Evolutionary conservation across 2,888 invertebrate genomes (phyloP), one percentile per base, ranked within the genome.

Genomic region (Koerneria pararmatus): DNA sequence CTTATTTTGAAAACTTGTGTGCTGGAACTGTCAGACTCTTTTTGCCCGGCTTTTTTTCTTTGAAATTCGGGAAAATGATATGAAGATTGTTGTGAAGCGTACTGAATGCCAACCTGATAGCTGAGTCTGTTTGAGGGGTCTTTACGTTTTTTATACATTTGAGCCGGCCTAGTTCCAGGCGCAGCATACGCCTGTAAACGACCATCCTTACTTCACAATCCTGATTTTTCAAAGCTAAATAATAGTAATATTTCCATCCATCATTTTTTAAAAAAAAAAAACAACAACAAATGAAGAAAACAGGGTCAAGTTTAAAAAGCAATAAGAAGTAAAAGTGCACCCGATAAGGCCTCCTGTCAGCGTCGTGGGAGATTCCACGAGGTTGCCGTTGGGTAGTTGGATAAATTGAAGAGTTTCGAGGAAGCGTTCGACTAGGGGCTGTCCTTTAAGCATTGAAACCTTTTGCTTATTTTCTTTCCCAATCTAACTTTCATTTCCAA

Each of bases 301-400:
- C 11, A 51, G 8, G 8, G 15, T 8, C n/a, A 19, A 11, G 46
- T 41, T 15, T n/a, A 41, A 41, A 11, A 41, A 41, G 46, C 46
- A 41, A 41, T 41, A 15, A 11, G n/a, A 41, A 19, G 11, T n/a
- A 15, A 15, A 15, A 41, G 46, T n/a, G 11, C 46, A 41, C 46
- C n/a, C 70, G 61, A 61, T 22, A 6, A 65, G 65, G 46, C 24
- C 53, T 51, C 58, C 32, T 3, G 37, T 31, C 58, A 5, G 71
- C 69, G 31, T 78, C 75, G 1, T 70, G 74, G 3, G 76, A 77
- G n/a, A 67, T 57, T 4, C 78, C 78, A 6, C 78, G 69, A 19
- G 60, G 51, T n/a, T 66, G 57, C 34, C 71, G 65, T 48, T 41
- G 35, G 34, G 58, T 53, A 8, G 51, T 51, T n/a, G 57, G 56